A percentile compares a stretch with the other conserved stretches of the same genome.
Conservation (phyloP, 2,888 invertebrate species). For the Platypus cylindrus region DNA sequence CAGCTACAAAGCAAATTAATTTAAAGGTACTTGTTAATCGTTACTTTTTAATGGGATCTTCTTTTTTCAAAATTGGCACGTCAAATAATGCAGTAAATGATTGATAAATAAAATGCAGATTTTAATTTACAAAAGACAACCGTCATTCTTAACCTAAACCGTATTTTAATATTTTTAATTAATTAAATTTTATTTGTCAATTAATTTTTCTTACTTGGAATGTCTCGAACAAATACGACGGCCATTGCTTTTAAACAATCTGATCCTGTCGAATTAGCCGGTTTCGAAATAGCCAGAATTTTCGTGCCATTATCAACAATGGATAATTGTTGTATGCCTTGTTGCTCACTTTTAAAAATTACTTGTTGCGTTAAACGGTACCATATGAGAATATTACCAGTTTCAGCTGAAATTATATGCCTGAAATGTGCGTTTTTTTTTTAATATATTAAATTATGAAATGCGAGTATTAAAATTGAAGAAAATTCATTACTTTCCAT, state of each 20-base stretch:
- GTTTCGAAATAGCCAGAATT: conserved; percentile 62
- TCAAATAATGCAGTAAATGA: too few relatives aligned
- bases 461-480: conserved; percentile 1
- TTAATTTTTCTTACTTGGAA: conserved; percentile 53
- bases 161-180: too few relatives aligned
- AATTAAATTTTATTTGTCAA: conserved; percentile 11
- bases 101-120: too few relatives aligned
- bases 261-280: conserved; percentile 46
- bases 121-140: too few relatives aligned
- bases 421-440: conserved; percentile 26
- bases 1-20: conserved; percentile 52
- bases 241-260: conserved; percentile 56
- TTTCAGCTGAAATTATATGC: conserved; percentile 81
- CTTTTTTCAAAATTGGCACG: too few relatives aligned
- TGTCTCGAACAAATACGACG: conserved; percentile 51
- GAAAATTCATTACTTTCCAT: conserved; percentile 47
- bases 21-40: too few relatives aligned
- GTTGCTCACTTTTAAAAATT: conserved; percentile 71
- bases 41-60: too few relatives aligned
- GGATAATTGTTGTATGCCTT: conserved; percentile 61
- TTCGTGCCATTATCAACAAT: conserved; percentile 62
- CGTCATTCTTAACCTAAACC: too few relatives aligned
- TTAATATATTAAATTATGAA: conserved; percentile 2
- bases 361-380: conserved; percentile 63
- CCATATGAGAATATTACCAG: conserved; percentile 85